Evolutionary conservation across 2,113 vertebrate genomes (phyloP), one percentile per base, ranked within the genome.

Genomic region (Sminthopsis crassicaudata): DNA sequence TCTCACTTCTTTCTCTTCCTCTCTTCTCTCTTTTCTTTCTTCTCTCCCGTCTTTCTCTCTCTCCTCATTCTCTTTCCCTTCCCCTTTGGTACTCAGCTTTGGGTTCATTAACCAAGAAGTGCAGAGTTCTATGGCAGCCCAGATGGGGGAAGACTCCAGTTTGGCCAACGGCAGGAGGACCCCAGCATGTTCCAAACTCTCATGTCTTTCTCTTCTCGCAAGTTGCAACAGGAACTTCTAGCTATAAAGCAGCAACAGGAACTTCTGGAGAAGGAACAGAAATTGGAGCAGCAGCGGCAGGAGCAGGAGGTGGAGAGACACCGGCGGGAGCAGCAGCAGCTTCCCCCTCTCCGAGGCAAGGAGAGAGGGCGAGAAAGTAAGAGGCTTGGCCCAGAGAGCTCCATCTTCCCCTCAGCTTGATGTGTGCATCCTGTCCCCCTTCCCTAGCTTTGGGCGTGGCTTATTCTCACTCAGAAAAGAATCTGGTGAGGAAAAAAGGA

Each of bases 171-270:
- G 36, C 19, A 19, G 67, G 95, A 96, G 98, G 97, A 53, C 93
- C 53, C 91, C 54, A 96, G 93, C 94, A 97, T 97, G 97, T 96
- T 98, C 97, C 98, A 96, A 96, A 97, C 98, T 97, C 98, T 99
- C 97, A 99, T 98, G 98, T 99, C 96, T 98, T 98, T 98, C 97
- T 98, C 97, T 98, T 98, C 97, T 98, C 97, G 97, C 98, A 99
- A 99, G 99, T 99, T 99, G 97, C 99, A 99, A 99, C 99, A 99
- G 98, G 99, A 99, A 99, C 99, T 99, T 96, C 99, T 99, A 98
- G 99, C 99, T 97, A 99, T 99, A 99, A 99, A 99, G 98, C 99
- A 99, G 95, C 99, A 99, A 96, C 99, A 99, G 99, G 99, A 99
- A 98, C 98, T 99, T 95, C 98, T 99, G 96, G 99, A 99, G 98